phyloP scores from a whole-genome alignment of 2,888 invertebrate species.

The Chrysina gloriosa region DNA sequence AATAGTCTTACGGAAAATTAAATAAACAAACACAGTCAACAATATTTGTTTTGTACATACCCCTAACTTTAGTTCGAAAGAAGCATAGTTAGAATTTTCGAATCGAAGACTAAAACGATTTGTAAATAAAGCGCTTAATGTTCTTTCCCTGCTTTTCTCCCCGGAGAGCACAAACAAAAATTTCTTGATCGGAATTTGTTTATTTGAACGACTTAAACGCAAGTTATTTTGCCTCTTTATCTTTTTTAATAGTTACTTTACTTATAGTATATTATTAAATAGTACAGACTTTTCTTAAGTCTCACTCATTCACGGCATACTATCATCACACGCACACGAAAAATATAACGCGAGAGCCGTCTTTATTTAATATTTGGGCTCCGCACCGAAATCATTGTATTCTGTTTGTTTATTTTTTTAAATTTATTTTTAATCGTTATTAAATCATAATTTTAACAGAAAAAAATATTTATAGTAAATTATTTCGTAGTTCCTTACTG shows the following conservation, averaged over 20 bases:
- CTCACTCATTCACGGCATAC: conserved; percentile 47
- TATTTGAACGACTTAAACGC: conserved; percentile 19
- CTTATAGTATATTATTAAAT: conserved; percentile 56
- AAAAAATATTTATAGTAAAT: conserved; percentile 52
- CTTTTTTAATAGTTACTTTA: conserved; percentile 46
- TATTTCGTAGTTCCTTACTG: conserved; percentile 54
- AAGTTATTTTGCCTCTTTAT: conserved; percentile 14
- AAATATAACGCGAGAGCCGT: conserved; percentile 23
- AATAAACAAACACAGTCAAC: conserved; percentile 34
- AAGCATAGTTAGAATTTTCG: conserved; percentile 6
- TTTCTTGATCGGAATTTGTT: conserved; percentile 19
- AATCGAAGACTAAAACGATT: background rate
- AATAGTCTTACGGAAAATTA: conserved; percentile 19
- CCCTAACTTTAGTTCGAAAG: background rate
- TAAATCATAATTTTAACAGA: conserved; percentile 45
- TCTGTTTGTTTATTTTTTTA: conserved; percentile 48
- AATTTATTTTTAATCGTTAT: conserved; percentile 3
- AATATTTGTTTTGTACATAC: conserved; percentile 31
- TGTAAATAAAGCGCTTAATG: background rate
- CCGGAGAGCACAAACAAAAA: background rate
- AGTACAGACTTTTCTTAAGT: conserved; percentile 53
- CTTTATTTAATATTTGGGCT: conserved; percentile 24
- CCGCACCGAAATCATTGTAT: conserved; percentile 44
- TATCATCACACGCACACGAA: conserved; percentile 17
- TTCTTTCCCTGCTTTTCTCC: background rate